Base-by-base conservation (phyloP, 1,140 invertebrate species). In the Campoletis sonorensis region DNA sequence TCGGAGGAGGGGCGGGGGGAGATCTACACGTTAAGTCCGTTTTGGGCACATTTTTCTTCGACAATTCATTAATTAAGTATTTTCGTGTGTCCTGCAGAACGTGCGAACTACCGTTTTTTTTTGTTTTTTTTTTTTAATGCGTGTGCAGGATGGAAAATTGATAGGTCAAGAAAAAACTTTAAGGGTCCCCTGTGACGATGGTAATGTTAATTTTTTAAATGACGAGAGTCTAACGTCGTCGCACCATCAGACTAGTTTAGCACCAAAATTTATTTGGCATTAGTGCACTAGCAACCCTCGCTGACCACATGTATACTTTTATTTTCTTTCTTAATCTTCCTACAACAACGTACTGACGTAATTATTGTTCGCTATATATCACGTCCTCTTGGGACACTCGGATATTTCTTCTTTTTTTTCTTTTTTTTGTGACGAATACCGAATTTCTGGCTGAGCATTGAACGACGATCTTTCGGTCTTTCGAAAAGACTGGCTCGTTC, bases 1-100 rank as follows among this genome's bases (percentile, higher is more conserved):
- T 81, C 85, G 79, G 1, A 30, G 26, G 40, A 15, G 18, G 71
- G 26, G n/a, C 40, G 18, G 72, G 37, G 26, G 80, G 85, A 82
- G 82, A 84, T 81, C 79, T 85, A 80, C 79, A 84, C 76, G 16
- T 27, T 68, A 49, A 64, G 70, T 83, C 82, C 61, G 23, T 61
- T 21, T 84, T 77, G 84, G 81, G 85, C 84, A 85, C 84, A 82
- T 58, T 79, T 85, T 72, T 64, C 13, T 27, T 27, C 33, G 82
- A 81, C 18, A 80, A 75, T 82, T 79, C 71, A 73, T 80, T 84
- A 84, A 75, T 87, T 87, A 86, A 85, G 85, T 88, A 86, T 84
- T 85, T 70, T 84, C 76, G 79, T 82, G 84, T 87, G 80, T 80
- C 86, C 83, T 88, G 81, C 81, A 61, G 75, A 77, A 77, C 26